Evolutionary conservation across 1,140 invertebrate genomes (phyloP).

Genomic region (Drosophila aff.): DNA sequence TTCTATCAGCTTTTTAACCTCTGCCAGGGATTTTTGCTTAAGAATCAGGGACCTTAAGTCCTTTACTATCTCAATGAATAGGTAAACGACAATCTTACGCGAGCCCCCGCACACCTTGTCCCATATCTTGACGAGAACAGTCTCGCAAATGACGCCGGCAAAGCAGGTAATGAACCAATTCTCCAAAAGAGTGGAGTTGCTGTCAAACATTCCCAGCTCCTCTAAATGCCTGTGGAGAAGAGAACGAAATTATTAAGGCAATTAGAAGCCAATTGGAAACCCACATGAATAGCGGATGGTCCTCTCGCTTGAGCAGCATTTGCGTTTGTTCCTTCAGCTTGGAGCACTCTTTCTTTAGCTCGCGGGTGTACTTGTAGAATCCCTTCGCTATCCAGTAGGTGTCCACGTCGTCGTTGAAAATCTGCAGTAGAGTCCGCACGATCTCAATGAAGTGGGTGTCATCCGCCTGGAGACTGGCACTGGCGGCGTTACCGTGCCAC

Average conservation of each 20-base stretch:
- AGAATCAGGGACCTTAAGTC: conserved; percentile 85
- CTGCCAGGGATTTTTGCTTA: conserved; percentile 49
- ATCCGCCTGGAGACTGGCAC: conserved; percentile 84
- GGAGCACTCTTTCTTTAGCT: conserved; percentile 88
- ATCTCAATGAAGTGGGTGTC: conserved; percentile 88
- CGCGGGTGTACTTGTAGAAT: conserved; percentile 89
- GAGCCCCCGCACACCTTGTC: conserved; percentile 95
- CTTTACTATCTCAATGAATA: conserved; percentile 90
- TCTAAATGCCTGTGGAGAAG: conserved; percentile 86
- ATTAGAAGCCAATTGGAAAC: not conserved
- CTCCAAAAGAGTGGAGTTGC: conserved; percentile 87
- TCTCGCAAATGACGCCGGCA: conserved; percentile 91
- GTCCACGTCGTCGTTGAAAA: conserved; percentile 90
- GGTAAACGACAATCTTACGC: conserved; percentile 92
- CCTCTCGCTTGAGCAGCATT: conserved; percentile 90
- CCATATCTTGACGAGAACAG: conserved; percentile 92
- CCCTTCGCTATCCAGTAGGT: conserved; percentile 92
- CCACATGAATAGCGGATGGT: conserved; percentile 88
- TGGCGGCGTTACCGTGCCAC: conserved; percentile 88
- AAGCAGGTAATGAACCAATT: conserved; percentile 93
- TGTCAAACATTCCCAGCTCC: conserved; percentile 86
- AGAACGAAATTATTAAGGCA: not conserved
- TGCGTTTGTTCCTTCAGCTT: conserved; percentile 89
- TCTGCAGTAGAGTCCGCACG: conserved; percentile 89
- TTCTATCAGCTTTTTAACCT: conserved; percentile 73